Percentiles rank a stretch among this genome's conserved stretches.
Conservation (phyloP, 2,888 invertebrate species). For the Dichetophora obliterata region DNA sequence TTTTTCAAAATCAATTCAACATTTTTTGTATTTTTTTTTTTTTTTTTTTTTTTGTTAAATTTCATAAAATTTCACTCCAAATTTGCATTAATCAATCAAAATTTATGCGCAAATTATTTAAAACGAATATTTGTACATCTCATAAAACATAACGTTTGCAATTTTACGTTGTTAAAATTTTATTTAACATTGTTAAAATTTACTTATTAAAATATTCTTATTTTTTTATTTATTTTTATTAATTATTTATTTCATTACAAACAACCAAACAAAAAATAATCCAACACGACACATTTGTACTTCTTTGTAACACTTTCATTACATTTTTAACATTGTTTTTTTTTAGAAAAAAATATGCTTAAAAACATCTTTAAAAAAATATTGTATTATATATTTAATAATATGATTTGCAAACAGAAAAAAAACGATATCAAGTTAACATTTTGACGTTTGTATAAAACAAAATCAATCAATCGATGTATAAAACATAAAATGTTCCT, state of each 20-base stretch:
- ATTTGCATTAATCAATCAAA: conserved; percentile 41
- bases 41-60: conserved; percentile 8
- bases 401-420: not conserved
- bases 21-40: conserved; percentile 33
- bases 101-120: conserved; percentile 4
- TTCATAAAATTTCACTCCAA: conserved; percentile 46
- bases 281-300: not conserved
- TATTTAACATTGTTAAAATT: conserved; percentile 40
- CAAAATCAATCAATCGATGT: not conserved
- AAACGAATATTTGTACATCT: conserved; percentile 34
- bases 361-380: not conserved
- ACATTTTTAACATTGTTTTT: not conserved
- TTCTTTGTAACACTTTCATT: not conserved
- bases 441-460: not conserved
- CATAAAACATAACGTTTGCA: conserved; percentile 16
- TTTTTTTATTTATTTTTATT: conserved; percentile 10
- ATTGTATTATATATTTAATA: not conserved
- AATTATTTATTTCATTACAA: conserved; percentile 10
- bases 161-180: conserved; percentile 36
- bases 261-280: no score
- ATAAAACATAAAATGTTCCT: conserved; percentile 27
- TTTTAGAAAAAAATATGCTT: not conserved
- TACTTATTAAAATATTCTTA: no score
- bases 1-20: conserved; percentile 2
- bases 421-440: not conserved